phyloP scores from a whole-genome alignment of 2,797 vertebrate species.

The Glossophaga mutica region DNA sequence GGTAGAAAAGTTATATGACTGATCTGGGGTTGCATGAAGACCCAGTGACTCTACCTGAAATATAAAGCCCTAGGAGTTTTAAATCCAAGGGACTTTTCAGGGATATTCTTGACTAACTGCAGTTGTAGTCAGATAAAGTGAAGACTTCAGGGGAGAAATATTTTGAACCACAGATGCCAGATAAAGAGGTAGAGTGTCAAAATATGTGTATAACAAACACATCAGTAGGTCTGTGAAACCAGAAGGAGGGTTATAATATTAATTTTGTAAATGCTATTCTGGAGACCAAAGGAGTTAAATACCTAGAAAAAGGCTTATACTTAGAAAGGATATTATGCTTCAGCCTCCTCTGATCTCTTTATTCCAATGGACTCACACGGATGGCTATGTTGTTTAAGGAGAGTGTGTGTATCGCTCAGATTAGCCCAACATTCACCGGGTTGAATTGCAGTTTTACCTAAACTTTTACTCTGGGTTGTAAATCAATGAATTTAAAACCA shows the following conservation, averaged over 20 bases:
- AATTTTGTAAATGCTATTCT: not conserved
- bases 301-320: not conserved
- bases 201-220: not conserved
- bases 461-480: conserved; percentile 28
- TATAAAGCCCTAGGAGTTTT: not conserved
- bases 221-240: not conserved
- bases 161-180: not conserved
- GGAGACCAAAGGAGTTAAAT: not conserved
- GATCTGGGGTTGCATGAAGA: not conserved
- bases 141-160: not conserved
- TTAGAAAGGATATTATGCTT: not conserved
- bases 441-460: conserved; percentile 18
- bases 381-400: not conserved
- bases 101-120: not conserved
- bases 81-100: conserved; percentile 2
- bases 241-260: not conserved
- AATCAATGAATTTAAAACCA: conserved; percentile 9
- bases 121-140: not conserved
- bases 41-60: not conserved
- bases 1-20: not conserved
- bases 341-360: not conserved
- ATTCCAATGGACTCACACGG: not conserved
- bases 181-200: not conserved
- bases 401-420: not conserved
- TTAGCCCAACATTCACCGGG: not conserved